Evolutionary conservation across 1,140 invertebrate species (phyloP).

Genomic region (Coptotermes formosanus): DNA sequence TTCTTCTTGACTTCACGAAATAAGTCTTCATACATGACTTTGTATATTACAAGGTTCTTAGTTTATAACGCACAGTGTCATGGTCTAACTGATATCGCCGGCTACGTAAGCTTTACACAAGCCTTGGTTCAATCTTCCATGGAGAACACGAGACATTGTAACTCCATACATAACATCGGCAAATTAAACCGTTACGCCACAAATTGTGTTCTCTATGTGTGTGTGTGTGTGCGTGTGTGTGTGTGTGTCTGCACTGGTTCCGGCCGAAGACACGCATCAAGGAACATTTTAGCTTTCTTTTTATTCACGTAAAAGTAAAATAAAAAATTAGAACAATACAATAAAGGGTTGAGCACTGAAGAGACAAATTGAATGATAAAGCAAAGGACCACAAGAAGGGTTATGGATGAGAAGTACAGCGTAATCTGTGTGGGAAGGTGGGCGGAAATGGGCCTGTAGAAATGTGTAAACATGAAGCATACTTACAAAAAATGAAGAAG

Average conservation of each 20-base stretch:
- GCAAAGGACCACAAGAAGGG: not conserved
- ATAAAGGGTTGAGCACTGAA: not conserved
- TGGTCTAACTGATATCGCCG: not conserved
- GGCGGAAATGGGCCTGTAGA: not conserved
- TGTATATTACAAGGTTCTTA: no score
- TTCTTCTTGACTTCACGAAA: no score
- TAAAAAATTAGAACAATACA: not conserved
- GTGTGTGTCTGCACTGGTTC: not conserved
- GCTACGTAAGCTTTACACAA: no score
- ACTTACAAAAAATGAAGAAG: no score
- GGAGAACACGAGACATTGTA: not conserved
- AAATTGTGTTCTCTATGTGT: not conserved
- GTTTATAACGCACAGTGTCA: no score
- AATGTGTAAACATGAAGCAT: not conserved
- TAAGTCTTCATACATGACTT: no score
- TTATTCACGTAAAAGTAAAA: not conserved
- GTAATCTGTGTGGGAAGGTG: not conserved
- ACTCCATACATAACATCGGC: not conserved
- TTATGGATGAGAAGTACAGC: no score
- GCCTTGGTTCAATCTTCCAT: not conserved
- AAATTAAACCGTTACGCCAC: not conserved
- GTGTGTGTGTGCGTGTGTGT: not conserved
- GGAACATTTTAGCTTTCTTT: not conserved
- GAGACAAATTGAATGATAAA: slow-evolving; percentile 17
- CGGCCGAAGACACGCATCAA: not conserved